Evolutionary conservation across 1,140 invertebrate species (phyloP).

Genomic region (Pantala flavescens): DNA sequence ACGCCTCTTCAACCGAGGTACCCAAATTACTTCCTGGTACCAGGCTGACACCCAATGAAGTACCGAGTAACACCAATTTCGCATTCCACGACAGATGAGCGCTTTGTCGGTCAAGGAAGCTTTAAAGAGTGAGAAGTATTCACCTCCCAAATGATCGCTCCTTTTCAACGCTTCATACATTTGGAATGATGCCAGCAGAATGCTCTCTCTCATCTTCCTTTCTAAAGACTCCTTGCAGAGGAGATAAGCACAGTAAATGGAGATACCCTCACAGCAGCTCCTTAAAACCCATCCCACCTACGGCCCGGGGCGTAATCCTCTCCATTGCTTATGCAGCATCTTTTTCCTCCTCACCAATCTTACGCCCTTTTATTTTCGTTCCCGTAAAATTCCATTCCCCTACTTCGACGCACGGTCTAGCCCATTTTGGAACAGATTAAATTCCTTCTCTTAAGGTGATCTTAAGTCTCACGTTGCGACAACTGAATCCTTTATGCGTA

Average conservation of each 20-base stretch:
- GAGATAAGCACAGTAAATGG: conserved; percentile 5
- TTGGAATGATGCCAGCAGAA: neutral
- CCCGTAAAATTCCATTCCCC: too few relatives aligned
- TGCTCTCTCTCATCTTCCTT: neutral
- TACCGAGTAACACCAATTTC: too few relatives aligned
- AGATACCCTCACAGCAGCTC: neutral
- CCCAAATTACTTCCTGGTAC: too few relatives aligned
- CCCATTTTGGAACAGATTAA: too few relatives aligned
- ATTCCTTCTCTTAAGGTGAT: too few relatives aligned
- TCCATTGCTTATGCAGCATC: conserved; percentile 5
- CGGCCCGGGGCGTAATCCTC: neutral
- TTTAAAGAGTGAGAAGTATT: neutral
- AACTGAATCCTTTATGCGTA: too few relatives aligned
- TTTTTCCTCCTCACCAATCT: neutral
- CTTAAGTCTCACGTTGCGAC: too few relatives aligned
- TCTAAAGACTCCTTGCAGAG: neutral
- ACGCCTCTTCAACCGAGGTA: too few relatives aligned
- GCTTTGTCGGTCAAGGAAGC: neutral
- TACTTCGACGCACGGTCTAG: too few relatives aligned
- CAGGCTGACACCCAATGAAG: too few relatives aligned
- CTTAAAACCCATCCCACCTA: neutral
- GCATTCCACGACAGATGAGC: too few relatives aligned
- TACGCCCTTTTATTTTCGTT: too few relatives aligned
- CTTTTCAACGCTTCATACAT: conserved; percentile 3
- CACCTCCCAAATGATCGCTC: neutral